Conservation (phyloP, 2,797 vertebrate species). For the Megaceryle alcyon region DNA sequence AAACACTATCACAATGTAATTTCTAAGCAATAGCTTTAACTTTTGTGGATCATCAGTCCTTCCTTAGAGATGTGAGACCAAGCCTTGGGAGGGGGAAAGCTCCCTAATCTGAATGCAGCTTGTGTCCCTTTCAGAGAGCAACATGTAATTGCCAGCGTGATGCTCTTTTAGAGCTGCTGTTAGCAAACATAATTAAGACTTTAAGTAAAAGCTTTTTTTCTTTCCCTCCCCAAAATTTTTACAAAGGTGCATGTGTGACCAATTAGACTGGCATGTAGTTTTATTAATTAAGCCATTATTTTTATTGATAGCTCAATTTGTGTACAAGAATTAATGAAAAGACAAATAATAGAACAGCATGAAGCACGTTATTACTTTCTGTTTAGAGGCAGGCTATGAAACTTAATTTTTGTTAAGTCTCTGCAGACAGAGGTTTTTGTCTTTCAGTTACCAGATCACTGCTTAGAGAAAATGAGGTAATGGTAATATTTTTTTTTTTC, state of each 20-base stretch:
- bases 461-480: slow-evolving; percentile 24
- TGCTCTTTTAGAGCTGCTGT: slow-evolving; percentile 62
- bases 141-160: slow-evolving; percentile 47
- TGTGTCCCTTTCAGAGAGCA: slow-evolving; percentile 44
- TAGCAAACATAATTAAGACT: slow-evolving; percentile 73
- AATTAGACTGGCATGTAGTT: slow-evolving; percentile 51
- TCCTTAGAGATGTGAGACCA: neutral
- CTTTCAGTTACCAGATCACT: neutral
- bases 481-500: neutral
- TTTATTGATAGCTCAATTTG: slow-evolving; percentile 60
- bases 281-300: slow-evolving; percentile 58
- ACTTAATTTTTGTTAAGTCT: slow-evolving; percentile 45
- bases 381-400: slow-evolving; percentile 21
- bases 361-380: neutral
- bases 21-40: slow-evolving; percentile 2
- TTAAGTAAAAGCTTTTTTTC: slow-evolving; percentile 56
- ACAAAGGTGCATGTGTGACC: slow-evolving; percentile 56
- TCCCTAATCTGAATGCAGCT: slow-evolving; percentile 57
- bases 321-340: slow-evolving; percentile 15
- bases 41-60: neutral
- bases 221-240: slow-evolving; percentile 40
- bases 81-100: neutral
- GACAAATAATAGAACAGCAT: slow-evolving; percentile 37
- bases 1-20: neutral
- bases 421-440: neutral